These are phyloP conservation scores for Oceanodroma leucorhoa DNA, from an alignment of 2,797 vertebrate genomes.

Conservation along the genomic window DNA sequence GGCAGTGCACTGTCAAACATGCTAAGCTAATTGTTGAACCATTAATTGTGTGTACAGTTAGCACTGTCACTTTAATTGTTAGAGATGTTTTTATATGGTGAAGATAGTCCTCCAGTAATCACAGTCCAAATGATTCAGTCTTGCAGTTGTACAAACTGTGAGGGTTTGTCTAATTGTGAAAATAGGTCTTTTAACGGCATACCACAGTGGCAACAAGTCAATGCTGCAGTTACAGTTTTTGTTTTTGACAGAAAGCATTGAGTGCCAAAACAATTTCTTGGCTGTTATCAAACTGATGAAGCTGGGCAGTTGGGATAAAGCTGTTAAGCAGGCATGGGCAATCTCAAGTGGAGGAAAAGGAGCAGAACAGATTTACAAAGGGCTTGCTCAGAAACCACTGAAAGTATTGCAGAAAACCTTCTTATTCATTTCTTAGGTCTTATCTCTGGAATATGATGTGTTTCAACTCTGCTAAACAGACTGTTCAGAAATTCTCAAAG, in stretches of 20 bases:
- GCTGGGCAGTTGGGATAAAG: constrained; percentile 1
- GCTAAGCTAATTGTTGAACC: neutral
- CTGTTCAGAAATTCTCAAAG: neutral
- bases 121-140: neutral
- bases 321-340: constrained; percentile 20
- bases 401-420: neutral
- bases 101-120: neutral
- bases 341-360: neutral
- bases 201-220: neutral
- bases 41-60: neutral
- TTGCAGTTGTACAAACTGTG: neutral
- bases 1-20: neutral
- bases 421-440: neutral
- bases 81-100: neutral
- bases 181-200: neutral
- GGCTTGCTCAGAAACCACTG: neutral
- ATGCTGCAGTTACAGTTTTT: neutral
- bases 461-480: neutral
- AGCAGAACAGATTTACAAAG: neutral
- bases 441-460: neutral
- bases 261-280: constrained; percentile 41
- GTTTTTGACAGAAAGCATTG: neutral
- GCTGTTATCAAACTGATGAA: constrained; percentile 48
- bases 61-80: neutral
- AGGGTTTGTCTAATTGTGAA: constrained; percentile 7